These are phyloP conservation scores for Phalacrocorax carbo DNA, from an alignment of 2,113 vertebrate genomes.

Conservation along the genomic window DNA sequence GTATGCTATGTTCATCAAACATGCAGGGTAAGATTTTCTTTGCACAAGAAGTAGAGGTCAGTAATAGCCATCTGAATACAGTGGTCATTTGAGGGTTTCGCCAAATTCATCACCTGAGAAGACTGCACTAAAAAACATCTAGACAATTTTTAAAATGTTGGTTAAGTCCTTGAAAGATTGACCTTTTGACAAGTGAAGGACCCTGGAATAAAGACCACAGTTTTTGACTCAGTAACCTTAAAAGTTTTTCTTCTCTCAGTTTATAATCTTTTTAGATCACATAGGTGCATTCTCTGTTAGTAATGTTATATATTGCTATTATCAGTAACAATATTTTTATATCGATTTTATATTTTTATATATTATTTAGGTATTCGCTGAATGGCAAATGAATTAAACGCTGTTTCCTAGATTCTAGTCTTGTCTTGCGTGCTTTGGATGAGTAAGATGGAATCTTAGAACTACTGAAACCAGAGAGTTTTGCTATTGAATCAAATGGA, in stretches of 20 bases:
- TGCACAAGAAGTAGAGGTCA: not conserved
- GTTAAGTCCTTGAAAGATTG: not conserved
- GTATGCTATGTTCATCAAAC: not conserved
- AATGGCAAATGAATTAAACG: not conserved
- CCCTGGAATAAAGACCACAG: not conserved
- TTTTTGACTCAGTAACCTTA: not conserved
- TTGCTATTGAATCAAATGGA: not conserved
- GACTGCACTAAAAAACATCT: not conserved
- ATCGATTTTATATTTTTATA: not conserved
- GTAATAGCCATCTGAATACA: not conserved
- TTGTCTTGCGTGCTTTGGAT: not conserved
- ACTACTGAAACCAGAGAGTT: not conserved
- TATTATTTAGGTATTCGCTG: not conserved
- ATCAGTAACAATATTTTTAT: not conserved
- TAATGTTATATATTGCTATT: not conserved
- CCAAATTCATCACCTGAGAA: not conserved
- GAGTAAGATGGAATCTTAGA: not conserved
- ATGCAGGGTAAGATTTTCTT: not conserved
- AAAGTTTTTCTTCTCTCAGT: not conserved
- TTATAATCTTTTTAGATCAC: not conserved
- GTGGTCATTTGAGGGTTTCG: not conserved
- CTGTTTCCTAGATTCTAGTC: not conserved
- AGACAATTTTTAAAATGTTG: not conserved
- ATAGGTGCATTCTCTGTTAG: not conserved
- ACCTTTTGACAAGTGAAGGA: not conserved